Base-by-base conservation (phyloP, 2,797 vertebrate genomes). In the Perodicticus potto region DNA sequence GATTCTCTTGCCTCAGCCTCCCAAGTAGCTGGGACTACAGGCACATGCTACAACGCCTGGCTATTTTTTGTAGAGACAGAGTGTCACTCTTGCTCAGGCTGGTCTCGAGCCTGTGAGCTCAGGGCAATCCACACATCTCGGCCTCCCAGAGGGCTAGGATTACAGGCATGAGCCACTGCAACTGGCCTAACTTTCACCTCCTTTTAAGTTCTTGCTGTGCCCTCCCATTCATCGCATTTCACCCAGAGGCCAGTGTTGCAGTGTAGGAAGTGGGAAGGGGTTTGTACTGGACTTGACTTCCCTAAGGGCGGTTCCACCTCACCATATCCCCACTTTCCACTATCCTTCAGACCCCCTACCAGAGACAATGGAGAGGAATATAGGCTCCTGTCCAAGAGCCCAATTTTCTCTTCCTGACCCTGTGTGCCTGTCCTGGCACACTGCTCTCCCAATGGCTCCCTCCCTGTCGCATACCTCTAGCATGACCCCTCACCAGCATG, bases 271-370 rank as follows among this genome's bases (percentile, higher is more conserved):
- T 57, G 16, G 69, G 85, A 34, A 76, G 59, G 25, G 23, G 14
- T 73, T 96, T 94, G 55, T 73, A 40, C 72, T 89, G 61, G 45
- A 94, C 37, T 63, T 83, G 55, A 49, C 23, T 89, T 40, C n/a
- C 53, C 29, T 70, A 86, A 92, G 37, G 65, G 70, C 40, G 27
- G 11, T 70, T 61, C 40, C 57, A 55, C 6, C 67, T 37, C 22
- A 74, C 25, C 4, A 5, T 29, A 40, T 5, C 7, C 43, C 7
- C 13, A 80, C 45, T 89, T 78, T 89, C 53, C 45, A 53, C 19
- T 29, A 53, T 32, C 12, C 67, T 17, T 34, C 63, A 77, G 45
- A 67, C 29, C 57, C 93, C 40, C 40, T 37, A 25, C 32, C 55
- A 76, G 29, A 45, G 40, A 13, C 82, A 94, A 73, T 70, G 43